Evolutionary conservation across 2,888 invertebrate species (phyloP), one percentile per base, ranked within the genome.

Genomic region (Oxytorus armatus): DNA sequence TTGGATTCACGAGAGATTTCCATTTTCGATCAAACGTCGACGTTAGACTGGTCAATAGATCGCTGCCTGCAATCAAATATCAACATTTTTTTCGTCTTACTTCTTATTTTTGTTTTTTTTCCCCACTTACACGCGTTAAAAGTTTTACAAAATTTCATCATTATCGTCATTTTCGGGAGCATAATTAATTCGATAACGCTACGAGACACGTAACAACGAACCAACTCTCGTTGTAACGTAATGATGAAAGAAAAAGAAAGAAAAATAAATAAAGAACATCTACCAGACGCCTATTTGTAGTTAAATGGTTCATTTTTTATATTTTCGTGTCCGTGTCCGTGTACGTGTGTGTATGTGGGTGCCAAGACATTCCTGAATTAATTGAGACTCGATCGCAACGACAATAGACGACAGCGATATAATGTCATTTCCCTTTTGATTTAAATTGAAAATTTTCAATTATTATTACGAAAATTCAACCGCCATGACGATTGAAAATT

Each of bases 21-120:
- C 96, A 94, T 92, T 97, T 97, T 90, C 96, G 95, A 92, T 97
- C 97, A 92, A 97, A 95, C 79, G 97, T 96, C 89, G 96, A 96
- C 86, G 97, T 97, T 90, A 97, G 95, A 87, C 95, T 95, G 90
- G 96, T 95, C 92, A 97, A 93, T 87, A 97, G 95, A 93, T 97
- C 97, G 90, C 96, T 95, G 92, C 96, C 97, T 97, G 93, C 73
- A 93, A 94, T 1, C 77, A 81, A 75, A 75, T 39, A 49, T 29
- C 2, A 2, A 29, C 2, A 29, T 29, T n/a, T n/a, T n/a, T n/a
- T n/a, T n/a, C n/a, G n/a, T n/a, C n/a, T n/a, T n/a, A n/a, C n/a
- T n/a, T n/a, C n/a, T n/a, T n/a, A n/a, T n/a, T n/a, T n/a, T n/a
- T n/a, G n/a, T n/a, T n/a, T n/a, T n/a, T n/a, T n/a, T n/a, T n/a